Evolutionary conservation across 2,888 invertebrate genomes (phyloP), one percentile per base, ranked within the genome.

Genomic region (Taphrorychus bicolor): DNA sequence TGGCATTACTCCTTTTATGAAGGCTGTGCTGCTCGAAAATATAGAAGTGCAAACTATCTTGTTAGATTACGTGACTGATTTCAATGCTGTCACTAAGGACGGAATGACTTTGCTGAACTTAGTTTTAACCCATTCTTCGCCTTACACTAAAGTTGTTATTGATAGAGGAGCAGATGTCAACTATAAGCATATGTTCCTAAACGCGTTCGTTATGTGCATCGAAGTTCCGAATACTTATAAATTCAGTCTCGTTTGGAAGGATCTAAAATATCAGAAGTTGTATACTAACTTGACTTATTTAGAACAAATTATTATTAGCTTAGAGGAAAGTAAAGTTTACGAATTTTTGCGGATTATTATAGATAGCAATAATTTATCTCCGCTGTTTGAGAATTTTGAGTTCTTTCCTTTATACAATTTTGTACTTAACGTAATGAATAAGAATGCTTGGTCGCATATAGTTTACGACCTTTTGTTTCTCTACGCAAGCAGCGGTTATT

Each of bases 1-100:
- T 53, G 53, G 70, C 63, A 59, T 73, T 16, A 76, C 75, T 11
- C 76, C 77, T 7, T 76, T 77, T 49, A 75, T 76, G 74, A 71
- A 73, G 49, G 73, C 76, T 1, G 21, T 77, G 18, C 68, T 71
- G 24, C 4, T 17, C 3, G 69, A 69, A 2, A 53, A 71, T 64
- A 17, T 59, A 11, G 68, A 65, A 53, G 67, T 77, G 11, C 74
- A 74, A 58, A 54, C 66, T 3, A 64, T 63, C 42, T 67, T 78
- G 59, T 70, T 77, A 45, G 70, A 76, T 41, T 76, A 76, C 58
- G 73, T 73, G 40, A 62, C 60, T 17, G 75, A 76, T 67, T 76
- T 76, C 59, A 74, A 76, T 64, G 23, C 42, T 18, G 53, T 42
- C 19, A 66, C 72, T 11, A 2, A 17, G 16, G 72, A 75, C 51